Evolutionary conservation across 2,888 invertebrate genomes (phyloP).

Genomic region (Agriopis marginaria): DNA sequence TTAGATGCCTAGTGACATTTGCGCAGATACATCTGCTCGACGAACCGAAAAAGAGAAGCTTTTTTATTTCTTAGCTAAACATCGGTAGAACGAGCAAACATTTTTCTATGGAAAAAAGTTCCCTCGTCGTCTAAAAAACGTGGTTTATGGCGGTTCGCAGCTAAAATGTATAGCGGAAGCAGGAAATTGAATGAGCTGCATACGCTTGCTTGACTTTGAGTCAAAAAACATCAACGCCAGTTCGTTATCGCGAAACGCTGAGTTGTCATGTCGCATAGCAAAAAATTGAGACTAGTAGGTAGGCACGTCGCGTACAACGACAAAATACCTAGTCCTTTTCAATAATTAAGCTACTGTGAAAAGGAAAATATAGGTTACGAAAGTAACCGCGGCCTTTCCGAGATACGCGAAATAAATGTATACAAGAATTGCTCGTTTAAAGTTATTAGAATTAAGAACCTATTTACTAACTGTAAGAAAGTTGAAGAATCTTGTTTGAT

Average conservation of each 20-base stretch:
- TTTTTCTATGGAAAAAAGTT: constrained; percentile 14
- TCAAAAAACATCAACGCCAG: constrained; percentile 6
- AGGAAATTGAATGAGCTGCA: constrained; percentile 40
- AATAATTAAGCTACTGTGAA: not conserved
- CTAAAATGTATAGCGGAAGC: constrained; percentile 38
- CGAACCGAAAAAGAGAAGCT: constrained; percentile 1
- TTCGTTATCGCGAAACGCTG: constrained; percentile 10
- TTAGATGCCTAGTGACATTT: not conserved
- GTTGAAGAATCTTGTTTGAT: no score
- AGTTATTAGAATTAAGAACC: no score
- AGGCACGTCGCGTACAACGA: not conserved
- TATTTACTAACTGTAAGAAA: no score
- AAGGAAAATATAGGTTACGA: no score
- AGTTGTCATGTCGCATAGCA: not conserved
- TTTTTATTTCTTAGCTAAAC: constrained; percentile 14
- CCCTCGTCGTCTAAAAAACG: constrained; percentile 5
- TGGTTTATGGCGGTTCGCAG: constrained; percentile 26
- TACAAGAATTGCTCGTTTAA: no score
- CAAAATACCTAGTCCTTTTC: not conserved
- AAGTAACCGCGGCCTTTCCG: no score
- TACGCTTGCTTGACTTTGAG: constrained; percentile 12
- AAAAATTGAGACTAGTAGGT: not conserved
- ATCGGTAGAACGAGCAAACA: constrained; percentile 16
- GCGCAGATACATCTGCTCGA: not conserved
- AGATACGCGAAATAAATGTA: no score